A percentile compares a stretch with the other conserved stretches of the same genome.
Conservation (phyloP, 2,888 invertebrate genomes). For the Polylopha cassiicola region DNA sequence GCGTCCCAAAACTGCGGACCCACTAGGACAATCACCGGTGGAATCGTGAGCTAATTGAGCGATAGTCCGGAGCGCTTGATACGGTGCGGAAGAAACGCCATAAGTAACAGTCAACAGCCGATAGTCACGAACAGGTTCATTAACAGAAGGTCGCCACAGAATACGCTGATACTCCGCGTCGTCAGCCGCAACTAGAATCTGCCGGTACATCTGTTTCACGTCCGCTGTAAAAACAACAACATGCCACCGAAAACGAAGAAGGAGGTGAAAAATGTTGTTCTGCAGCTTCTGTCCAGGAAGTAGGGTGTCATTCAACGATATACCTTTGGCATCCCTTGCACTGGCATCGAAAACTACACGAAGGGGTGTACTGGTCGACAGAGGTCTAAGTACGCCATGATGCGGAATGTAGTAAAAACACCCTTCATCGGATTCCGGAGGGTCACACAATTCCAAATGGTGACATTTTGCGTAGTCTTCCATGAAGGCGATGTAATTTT, state of each 20-base stretch:
- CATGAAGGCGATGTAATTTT: background rate
- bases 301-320: constrained; percentile 3
- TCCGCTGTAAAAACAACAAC: constrained; percentile 1
- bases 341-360: constrained; percentile 2
- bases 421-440: background rate
- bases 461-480: background rate
- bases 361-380: background rate
- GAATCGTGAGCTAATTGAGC: background rate
- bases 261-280: background rate
- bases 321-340: background rate
- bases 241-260: constrained; percentile 1
- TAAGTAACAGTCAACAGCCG: constrained; percentile 3
- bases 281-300: constrained; percentile 2
- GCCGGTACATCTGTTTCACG: constrained; percentile 1
- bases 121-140: background rate
- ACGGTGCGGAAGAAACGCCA: constrained; percentile 4
- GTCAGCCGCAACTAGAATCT: background rate
- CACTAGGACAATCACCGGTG: background rate
- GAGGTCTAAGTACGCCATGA: background rate
- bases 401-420: background rate
- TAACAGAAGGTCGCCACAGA: background rate
- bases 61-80: constrained; percentile 3
- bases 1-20: background rate
- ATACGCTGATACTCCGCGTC: constrained; percentile 4
- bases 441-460: background rate